Base-by-base conservation (phyloP, 2,888 invertebrate genomes). In the Nymphalis urticae region DNA sequence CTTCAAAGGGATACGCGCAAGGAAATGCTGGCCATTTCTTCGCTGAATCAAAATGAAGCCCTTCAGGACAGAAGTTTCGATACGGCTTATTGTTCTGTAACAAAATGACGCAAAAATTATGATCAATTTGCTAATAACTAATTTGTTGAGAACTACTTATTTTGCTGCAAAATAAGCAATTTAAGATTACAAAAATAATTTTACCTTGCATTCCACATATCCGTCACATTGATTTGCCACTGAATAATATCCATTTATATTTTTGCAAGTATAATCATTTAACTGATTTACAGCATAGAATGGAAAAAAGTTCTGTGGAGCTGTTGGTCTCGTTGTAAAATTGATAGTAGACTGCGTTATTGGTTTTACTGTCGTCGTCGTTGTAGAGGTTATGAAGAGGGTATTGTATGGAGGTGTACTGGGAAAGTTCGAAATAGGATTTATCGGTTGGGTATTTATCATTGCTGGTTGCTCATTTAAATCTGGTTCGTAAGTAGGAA, bases 41-140 rank as follows among this genome's bases (percentile, higher is more conserved):
- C 9, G 94, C 94, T 1, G 95, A 94, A 80, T 97, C 95, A 86
- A 95, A 97, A 51, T 96, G 91, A 24, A 97, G 90, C 10, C 97
- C 97, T 78, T 97, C 97, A 0, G 96, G 96, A 76, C 97, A 97
- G 8, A 94, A 80, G 81, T 95, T 94, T 78, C 95, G 93, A 76
- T 94, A 93, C 0, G 95, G 92, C 0, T 94, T 89, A 32, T 95
- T 96, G 74, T 96, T 94, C 80, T 69, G 71, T 19, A 66, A 73
- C 9, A 58, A 60, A 54, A 50, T 60, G 10, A 21, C 21, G 21
- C 2, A 21, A 19, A n/a, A 42, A 64, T 53, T 48, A 21, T 42
- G 10, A 42, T 2, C 21, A 21, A 21, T 21, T 21, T 21, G 21
- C 21, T 21, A 21, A 21, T 21, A 2, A 21, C 21, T 21, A 21